Base-by-base conservation (phyloP, 1,140 invertebrate species). In the Periplaneta americana region DNA sequence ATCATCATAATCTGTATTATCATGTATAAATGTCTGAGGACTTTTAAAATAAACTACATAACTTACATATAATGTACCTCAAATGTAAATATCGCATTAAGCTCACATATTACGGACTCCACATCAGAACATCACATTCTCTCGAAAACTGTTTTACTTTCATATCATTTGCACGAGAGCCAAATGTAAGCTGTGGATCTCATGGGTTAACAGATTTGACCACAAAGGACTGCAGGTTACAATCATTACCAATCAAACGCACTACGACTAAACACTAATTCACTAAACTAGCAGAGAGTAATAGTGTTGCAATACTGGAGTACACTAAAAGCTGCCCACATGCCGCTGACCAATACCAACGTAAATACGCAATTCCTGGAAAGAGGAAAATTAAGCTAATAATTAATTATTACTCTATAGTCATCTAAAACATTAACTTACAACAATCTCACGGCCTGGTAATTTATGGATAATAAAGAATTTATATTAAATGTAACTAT, bases 311-410 rank as follows among this genome's bases (percentile, higher is more conserved):
- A 78, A 37, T 37, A 78, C 32, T 78, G 77, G 77, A 36, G 80
- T 36, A 80, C 80, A 80, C 80, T 80, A 80, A 80, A 80, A 80
- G 80, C 80, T 80, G 66, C 74, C 34, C 37, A 35, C 80, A 80
- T 80, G 80, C 80, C 80, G 32, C 80, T 66, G 80, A 80, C 37
- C 66, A 80, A 80, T 75, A 80, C 80, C 76, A 78, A 78, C 28
- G 76, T 78, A 78, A 78, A 78, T 36, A 36, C 28, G 66, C 57
- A 80, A 75, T 17, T 75, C 80, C 80, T 80, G 80, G 34, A 80
- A 80, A 75, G 74, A 80, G 80, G 80, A 80, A 78, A 37, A 78
- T 78, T 78, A 34, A 78, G 37, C 35, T 78, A 78, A 78, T 78
- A 36, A 35, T 78, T 78, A 78, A 78, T 78, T 18, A 78, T n/a